Evolutionary conservation across 2,797 vertebrate species (phyloP), one percentile per base, ranked within the genome.

Genomic region (Pagetopsis macropterus): DNA sequence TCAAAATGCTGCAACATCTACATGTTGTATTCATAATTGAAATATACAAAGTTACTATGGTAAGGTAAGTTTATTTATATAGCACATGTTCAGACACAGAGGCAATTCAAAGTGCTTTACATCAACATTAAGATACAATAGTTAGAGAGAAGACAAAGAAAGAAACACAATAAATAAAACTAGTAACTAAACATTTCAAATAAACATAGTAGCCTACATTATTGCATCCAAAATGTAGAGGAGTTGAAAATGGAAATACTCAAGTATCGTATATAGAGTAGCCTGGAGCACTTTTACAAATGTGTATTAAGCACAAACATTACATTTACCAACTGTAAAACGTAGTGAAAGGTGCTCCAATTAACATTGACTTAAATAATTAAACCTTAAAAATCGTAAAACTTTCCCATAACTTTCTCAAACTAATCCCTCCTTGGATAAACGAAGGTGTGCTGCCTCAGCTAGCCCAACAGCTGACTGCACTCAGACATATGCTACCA

Each of bases 391-490:
- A 55, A 1, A 17, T 17, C 2, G 4, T 27, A 27, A 27, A 21
- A 45, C 16, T 62, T 51, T 21, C 9, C 17, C 31, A 0, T 49
- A 49, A 27, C 2, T 13, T 43, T 40, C 1, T 17, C 11, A 61
- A 70, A 64, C 46, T 13, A 51, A 57, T 69, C 54, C 44, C 41
- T 66, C 65, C 43, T 13, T 27, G 13, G 46, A 3, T 55, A 72
- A 66, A 79, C 55, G 78, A 57, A 80, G 70, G 67, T 76, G 52
- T 65, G 44, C 44, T 52, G 58, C 37, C 3, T 44, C 70, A 45
- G 81, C 72, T 79, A 74, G 58, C 61, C 9, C 41, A 78, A 65
- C 74, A 51, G 74, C 79, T 76, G 60, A 6, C 70, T 37, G 31
- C 41, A 37, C 33, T 43, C 57, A 21, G 11, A 45, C 44, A 11